These are phyloP conservation scores for Ailuropoda melanoleuca DNA, from an alignment of 2,113 vertebrate genomes.

Conservation along the genomic window DNA sequence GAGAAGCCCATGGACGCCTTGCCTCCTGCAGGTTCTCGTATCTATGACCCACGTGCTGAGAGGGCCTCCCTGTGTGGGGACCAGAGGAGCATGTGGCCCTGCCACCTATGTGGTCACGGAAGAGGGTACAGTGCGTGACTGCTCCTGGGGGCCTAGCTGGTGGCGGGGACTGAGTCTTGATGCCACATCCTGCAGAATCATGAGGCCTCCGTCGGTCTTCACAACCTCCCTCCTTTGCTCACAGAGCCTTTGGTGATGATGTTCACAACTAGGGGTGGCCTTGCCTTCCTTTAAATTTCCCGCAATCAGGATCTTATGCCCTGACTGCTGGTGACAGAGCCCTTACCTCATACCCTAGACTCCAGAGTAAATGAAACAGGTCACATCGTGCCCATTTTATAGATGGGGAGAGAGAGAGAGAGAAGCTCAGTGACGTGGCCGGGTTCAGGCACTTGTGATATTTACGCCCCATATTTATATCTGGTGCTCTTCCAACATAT, in stretches of 20 bases:
- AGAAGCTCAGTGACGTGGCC: neutral
- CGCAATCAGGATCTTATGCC: neutral
- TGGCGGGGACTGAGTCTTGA: neutral
- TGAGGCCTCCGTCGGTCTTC: rapidly evolving
- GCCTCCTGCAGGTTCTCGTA: too few relatives aligned
- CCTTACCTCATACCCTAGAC: too few relatives aligned
- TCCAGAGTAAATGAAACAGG: neutral
- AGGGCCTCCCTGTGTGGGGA: neutral
- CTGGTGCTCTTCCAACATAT: too few relatives aligned
- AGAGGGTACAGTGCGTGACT: neutral
- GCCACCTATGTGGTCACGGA: neutral
- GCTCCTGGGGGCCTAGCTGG: neutral
- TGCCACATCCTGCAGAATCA: neutral
- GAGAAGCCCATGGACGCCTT: rapidly evolving
- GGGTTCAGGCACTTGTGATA: rapidly evolving
- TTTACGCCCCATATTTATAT: neutral
- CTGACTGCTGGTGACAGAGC: neutral
- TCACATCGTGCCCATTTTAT: neutral
- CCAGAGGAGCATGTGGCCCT: neutral
- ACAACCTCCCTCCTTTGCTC: neutral
- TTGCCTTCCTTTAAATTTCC: neutral
- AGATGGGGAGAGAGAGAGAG: neutral
- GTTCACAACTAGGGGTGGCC: rapidly evolving
- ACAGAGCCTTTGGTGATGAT: neutral
- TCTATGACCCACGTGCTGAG: neutral